phyloP scores from a whole-genome alignment of 2,888 invertebrate genomes.

The Yponomeuta evonymella region DNA sequence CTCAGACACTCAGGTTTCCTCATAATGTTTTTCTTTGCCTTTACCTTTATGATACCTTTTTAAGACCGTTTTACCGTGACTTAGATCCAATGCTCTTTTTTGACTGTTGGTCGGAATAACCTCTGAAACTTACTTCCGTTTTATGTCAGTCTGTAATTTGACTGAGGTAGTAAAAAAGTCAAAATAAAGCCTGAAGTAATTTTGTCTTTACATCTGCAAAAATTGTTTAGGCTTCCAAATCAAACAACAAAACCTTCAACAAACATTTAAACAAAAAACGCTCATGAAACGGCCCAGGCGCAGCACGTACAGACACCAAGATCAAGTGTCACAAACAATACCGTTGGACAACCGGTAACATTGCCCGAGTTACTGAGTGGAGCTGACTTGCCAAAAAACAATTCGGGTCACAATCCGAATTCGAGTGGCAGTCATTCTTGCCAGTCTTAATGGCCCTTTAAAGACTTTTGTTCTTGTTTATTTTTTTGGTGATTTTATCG shows the following conservation, averaged over 20 bases:
- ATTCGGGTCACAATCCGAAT: neutral
- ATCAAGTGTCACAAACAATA: constrained; percentile 1
- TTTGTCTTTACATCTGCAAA: no score
- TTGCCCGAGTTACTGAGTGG: neutral
- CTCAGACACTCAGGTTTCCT: no score
- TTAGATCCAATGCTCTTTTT: no score
- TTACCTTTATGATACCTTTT: no score
- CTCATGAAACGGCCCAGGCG: neutral
- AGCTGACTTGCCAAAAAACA: neutral
- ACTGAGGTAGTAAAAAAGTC: no score
- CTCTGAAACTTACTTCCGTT: no score
- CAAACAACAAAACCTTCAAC: neutral
- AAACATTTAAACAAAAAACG: neutral
- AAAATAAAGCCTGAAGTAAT: no score
- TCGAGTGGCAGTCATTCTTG: neutral
- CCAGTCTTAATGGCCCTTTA: neutral
- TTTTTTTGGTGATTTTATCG: neutral
- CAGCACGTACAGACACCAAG: neutral
- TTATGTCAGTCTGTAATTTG: no score
- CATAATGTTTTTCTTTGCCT: no score
- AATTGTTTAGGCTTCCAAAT: no score
- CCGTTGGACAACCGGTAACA: neutral
- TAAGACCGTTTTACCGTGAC: no score
- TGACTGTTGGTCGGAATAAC: no score
- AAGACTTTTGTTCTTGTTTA: neutral